A percentile compares a stretch with the other conserved stretches of the same genome.
Conservation (phyloP, 2,113 vertebrate species). For the Lanius collurio region DNA sequence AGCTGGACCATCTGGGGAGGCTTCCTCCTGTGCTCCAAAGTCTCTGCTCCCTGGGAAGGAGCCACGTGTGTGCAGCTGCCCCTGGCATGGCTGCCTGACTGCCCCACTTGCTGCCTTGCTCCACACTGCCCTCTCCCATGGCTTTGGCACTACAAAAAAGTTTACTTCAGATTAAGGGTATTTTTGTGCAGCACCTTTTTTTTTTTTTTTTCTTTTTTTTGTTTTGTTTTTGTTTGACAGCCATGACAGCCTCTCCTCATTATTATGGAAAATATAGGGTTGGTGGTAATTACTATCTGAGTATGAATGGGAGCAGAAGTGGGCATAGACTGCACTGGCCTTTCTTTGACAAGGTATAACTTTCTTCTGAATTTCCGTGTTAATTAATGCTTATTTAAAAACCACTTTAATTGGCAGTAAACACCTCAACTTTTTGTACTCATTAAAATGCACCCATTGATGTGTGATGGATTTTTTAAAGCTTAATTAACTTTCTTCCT, state of each 20-base stretch:
- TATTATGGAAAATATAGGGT: constrained; percentile 95
- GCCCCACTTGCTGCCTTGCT: not conserved
- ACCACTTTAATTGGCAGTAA: constrained; percentile 89
- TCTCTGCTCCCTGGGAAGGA: not conserved
- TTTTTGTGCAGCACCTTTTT: constrained; percentile 66
- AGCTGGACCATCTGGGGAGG: not conserved
- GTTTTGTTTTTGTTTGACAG: constrained; percentile 82
- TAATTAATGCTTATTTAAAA: constrained; percentile 90
- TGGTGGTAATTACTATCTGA: constrained; percentile 89
- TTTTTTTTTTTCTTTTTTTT: constrained; percentile 11
- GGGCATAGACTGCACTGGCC: constrained; percentile 85
- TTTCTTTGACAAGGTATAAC: constrained; percentile 92
- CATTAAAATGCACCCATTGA: constrained; percentile 89
- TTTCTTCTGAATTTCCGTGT: constrained; percentile 88
- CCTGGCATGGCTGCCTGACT: not conserved
- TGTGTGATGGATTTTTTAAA: constrained; percentile 87
- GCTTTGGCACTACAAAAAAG: constrained; percentile 51
- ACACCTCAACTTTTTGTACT: constrained; percentile 91
- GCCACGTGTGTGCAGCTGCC: not conserved
- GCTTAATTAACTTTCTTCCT: constrained; percentile 87
- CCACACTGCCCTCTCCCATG: not conserved
- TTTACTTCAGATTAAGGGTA: constrained; percentile 74
- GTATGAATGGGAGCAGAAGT: constrained; percentile 86
- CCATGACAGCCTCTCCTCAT: constrained; percentile 85
- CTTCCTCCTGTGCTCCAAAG: not conserved